Evolutionary conservation across 2,888 invertebrate species (phyloP).

Genomic region (Holacanthella duospinosa): DNA sequence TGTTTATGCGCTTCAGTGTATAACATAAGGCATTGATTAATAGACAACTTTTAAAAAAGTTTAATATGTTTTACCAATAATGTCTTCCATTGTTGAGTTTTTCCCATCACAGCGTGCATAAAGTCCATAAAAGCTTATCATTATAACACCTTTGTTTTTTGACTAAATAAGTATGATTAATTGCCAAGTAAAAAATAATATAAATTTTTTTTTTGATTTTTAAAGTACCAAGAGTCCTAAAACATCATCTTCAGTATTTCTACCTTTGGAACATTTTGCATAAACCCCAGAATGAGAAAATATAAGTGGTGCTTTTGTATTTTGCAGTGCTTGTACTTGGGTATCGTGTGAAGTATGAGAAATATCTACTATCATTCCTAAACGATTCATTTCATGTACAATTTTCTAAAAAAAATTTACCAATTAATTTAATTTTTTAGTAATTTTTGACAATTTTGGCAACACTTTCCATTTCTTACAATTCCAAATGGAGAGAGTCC

Average conservation of each 20-base stretch:
- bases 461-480: too few species aligned
- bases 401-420: too few species aligned
- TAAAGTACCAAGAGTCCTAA: constrained; percentile 46
- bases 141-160: constrained; percentile 75
- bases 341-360: constrained; percentile 54
- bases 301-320: constrained; percentile 46
- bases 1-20: too few species aligned
- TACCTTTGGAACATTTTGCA: constrained; percentile 49
- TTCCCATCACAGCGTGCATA: constrained; percentile 68
- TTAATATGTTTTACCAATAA: constrained; percentile 40
- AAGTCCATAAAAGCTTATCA: constrained; percentile 83
- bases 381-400: constrained; percentile 52
- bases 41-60: constrained; percentile 70
- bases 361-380: constrained; percentile 59
- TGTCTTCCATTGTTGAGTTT: constrained; percentile 39
- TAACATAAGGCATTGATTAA: too few species aligned
- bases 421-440: neutral
- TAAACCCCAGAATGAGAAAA: constrained; percentile 51
- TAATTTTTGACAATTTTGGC: constrained; percentile 11
- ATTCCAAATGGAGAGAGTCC: constrained; percentile 30
- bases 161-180: too few species aligned
- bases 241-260: constrained; percentile 54
- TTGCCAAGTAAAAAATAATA: constrained; percentile 13
- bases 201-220: neutral
- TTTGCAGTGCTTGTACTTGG: constrained; percentile 51